phyloP scores from a whole-genome alignment of 2,113 vertebrate species.

The Pan paniscus region DNA sequence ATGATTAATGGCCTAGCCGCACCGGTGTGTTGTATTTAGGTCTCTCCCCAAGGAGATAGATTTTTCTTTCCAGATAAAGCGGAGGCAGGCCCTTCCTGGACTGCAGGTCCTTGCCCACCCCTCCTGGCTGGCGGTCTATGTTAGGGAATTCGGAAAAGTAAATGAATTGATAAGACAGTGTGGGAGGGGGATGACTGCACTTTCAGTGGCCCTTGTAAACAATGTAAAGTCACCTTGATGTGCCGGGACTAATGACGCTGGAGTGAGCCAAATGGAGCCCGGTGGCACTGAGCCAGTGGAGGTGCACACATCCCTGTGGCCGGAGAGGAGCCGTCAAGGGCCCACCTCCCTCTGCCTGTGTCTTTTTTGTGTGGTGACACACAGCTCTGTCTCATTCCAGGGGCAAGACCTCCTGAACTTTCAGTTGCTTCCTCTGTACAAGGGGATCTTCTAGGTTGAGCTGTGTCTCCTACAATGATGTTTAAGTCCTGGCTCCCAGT shows the following conservation, averaged over 20 bases:
- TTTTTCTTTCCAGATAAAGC: slow-evolving; percentile 66
- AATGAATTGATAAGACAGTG: slow-evolving; percentile 64
- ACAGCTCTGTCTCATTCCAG: not conserved
- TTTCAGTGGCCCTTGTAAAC: slow-evolving; percentile 63
- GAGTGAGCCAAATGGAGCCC: not conserved
- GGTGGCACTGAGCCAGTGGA: not conserved
- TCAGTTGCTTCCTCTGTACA: not conserved
- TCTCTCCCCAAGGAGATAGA: slow-evolving; percentile 57
- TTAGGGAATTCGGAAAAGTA: slow-evolving; percentile 51
- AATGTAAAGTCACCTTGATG: slow-evolving; percentile 78
- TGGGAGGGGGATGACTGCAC: not conserved
- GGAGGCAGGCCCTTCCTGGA: slow-evolving; percentile 1
- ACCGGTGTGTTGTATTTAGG: slow-evolving; percentile 17
- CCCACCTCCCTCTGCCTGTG: not conserved
- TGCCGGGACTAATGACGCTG: not conserved
- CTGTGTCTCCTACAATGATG: not conserved
- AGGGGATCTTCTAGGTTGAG: not conserved
- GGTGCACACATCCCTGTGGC: not conserved
- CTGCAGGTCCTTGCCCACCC: not conserved
- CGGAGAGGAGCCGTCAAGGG: not conserved
- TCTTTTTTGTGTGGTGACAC: not conserved
- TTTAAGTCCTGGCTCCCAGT: not conserved
- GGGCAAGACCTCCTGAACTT: not conserved
- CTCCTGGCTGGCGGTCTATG: not conserved
- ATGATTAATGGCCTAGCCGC: slow-evolving; percentile 61